Conservation (phyloP, 2,797 vertebrate species). For the Coregonus ussuriensis region DNA sequence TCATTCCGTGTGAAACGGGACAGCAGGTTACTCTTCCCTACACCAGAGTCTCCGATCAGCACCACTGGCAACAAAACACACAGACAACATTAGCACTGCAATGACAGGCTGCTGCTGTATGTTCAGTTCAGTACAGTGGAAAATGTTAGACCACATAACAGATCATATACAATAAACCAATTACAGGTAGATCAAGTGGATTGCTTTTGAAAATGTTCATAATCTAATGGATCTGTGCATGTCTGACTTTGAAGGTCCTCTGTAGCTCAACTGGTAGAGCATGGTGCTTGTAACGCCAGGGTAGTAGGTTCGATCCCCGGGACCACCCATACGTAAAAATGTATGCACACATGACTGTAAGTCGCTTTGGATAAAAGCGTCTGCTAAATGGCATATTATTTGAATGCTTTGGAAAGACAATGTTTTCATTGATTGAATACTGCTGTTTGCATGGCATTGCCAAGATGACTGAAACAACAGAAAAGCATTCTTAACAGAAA, state of each 20-base stretch:
- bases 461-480: neutral
- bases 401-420: neutral
- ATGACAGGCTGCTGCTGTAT: neutral
- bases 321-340: no score
- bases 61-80: slow-evolving; percentile 78
- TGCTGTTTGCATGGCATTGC: neutral
- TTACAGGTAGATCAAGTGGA: neutral
- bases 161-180: neutral
- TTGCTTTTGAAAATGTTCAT: neutral
- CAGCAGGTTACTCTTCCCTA: slow-evolving; percentile 95
- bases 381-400: neutral
- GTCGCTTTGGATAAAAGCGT: no score
- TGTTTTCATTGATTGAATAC: neutral
- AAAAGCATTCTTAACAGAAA: neutral
- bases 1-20: slow-evolving; percentile 97
- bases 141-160: neutral
- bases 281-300: no score
- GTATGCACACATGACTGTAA: no score
- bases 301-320: no score
- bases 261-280: no score
- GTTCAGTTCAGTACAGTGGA: neutral
- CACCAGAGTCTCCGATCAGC: slow-evolving; percentile 94
- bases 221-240: neutral
- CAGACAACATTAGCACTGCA: neutral
- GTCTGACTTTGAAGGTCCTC: neutral